Evolutionary conservation across 2,888 invertebrate species (phyloP).

Genomic region (Orchesellides sinensis): DNA sequence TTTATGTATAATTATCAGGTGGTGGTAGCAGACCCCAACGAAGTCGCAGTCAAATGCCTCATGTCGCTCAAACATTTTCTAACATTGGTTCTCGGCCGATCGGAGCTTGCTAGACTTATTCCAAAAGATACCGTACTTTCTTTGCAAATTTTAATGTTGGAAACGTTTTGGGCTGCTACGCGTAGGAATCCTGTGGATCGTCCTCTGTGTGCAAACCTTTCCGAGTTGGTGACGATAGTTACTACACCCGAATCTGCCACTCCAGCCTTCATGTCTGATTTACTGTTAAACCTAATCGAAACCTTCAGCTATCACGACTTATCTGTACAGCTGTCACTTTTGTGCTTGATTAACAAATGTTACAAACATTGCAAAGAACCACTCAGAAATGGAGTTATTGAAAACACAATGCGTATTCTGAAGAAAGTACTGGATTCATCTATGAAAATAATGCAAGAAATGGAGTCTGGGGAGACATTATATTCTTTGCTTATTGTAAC

Average conservation of each 20-base stretch:
- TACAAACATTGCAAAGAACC: conserved; percentile 36
- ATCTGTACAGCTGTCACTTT: conserved; percentile 55
- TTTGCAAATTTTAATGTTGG: conserved; percentile 17
- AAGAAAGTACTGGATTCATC: conserved; percentile 63
- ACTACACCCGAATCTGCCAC: conserved; percentile 31
- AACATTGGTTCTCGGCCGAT: conserved; percentile 48
- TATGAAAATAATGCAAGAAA: conserved; percentile 51
- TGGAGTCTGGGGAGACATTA: conserved; percentile 32
- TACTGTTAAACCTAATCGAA: conserved; percentile 45
- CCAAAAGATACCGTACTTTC: not conserved
- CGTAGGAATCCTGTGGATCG: conserved; percentile 13
- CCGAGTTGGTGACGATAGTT: conserved; percentile 37
- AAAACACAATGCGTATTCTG: conserved; percentile 66
- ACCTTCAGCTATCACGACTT: conserved; percentile 52
- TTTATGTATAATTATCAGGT: conserved; percentile 8
- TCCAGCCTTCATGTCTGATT: conserved; percentile 25
- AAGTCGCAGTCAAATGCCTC: conserved; percentile 45
- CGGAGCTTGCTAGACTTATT: conserved; percentile 26
- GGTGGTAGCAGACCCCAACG: not conserved
- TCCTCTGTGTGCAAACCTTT: conserved; percentile 6
- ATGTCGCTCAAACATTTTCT: conserved; percentile 63
- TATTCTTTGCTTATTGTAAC: conserved; percentile 61
- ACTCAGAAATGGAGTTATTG: conserved; percentile 56
- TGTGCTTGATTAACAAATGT: conserved; percentile 67
- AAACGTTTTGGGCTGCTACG: conserved; percentile 57